Evolutionary conservation across 2,888 invertebrate genomes (phyloP).

Genomic region (Morinoia aosen): DNA sequence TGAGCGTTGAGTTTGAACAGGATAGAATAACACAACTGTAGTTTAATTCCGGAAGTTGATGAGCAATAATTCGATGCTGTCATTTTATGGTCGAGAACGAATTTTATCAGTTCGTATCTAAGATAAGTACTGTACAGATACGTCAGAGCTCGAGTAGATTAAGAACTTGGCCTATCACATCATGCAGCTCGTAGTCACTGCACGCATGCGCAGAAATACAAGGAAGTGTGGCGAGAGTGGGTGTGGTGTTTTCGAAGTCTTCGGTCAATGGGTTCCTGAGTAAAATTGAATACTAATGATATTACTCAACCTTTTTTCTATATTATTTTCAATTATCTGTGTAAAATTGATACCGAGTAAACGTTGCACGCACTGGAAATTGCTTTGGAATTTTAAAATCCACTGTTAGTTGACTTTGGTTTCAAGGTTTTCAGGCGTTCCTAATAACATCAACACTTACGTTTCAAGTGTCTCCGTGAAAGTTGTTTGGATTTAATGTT

Average conservation of each 20-base stretch:
- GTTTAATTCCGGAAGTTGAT: background rate
- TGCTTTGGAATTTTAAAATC: no score
- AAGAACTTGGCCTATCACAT: no score
- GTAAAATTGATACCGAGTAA: background rate
- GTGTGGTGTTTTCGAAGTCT: background rate
- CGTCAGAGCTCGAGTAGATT: background rate
- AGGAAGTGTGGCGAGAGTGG: background rate
- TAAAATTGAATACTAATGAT: background rate
- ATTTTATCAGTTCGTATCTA: slow-evolving; percentile 1
- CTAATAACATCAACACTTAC: no score
- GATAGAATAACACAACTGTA: background rate
- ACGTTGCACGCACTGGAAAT: no score
- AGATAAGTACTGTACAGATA: background rate
- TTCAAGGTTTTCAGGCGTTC: no score
- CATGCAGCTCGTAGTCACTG: background rate
- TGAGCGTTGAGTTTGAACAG: background rate
- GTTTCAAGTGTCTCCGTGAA: no score
- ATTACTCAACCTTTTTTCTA: background rate
- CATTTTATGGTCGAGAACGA: background rate
- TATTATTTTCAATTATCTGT: background rate
- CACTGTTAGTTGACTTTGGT: no score
- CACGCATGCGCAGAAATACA: background rate
- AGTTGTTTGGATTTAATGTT: no score
- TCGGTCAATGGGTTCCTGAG: background rate
- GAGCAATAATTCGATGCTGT: background rate